phyloP scores from a whole-genome alignment of 2,888 invertebrate species.

The Drosophila limbata region DNA sequence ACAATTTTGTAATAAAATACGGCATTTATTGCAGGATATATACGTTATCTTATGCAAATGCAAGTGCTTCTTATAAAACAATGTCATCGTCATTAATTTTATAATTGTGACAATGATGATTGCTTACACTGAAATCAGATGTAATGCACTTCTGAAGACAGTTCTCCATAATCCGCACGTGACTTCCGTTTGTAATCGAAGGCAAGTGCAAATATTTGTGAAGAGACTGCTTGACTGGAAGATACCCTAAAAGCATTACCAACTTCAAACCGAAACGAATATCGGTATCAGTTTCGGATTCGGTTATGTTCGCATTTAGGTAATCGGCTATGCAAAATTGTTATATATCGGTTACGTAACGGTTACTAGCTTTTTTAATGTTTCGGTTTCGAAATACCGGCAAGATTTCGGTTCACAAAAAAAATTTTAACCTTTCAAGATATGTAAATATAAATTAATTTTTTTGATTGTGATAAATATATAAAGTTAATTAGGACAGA shows the following conservation, averaged over 20 bases:
- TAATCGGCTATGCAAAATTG: too few species aligned
- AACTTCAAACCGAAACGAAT: too few species aligned
- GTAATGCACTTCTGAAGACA: constrained; percentile 34
- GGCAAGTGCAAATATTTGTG: not conserved
- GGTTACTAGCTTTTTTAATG: too few species aligned
- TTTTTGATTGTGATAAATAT: too few species aligned
- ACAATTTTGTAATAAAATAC: constrained; percentile 12
- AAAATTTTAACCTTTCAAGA: too few species aligned
- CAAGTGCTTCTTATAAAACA: constrained; percentile 2
- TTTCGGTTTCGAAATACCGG: too few species aligned
- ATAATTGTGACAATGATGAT: constrained; percentile 1
- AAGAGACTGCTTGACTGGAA: not conserved
- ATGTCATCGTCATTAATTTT: not conserved
- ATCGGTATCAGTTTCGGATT: too few species aligned
- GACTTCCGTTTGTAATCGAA: constrained; percentile 33
- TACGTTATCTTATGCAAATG: constrained; percentile 6
- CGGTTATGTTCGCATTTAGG: too few species aligned
- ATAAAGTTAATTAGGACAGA: too few species aligned
- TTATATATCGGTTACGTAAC: too few species aligned
- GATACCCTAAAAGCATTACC: not conserved
- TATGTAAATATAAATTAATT: too few species aligned
- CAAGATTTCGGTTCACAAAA: too few species aligned
- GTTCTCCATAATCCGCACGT: constrained; percentile 39
- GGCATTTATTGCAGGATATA: constrained; percentile 1
- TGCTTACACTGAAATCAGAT: constrained; percentile 24